Evolutionary conservation across 2,888 invertebrate genomes (phyloP), one percentile per base, ranked within the genome.

Genomic region (Smittia aterrima): DNA sequence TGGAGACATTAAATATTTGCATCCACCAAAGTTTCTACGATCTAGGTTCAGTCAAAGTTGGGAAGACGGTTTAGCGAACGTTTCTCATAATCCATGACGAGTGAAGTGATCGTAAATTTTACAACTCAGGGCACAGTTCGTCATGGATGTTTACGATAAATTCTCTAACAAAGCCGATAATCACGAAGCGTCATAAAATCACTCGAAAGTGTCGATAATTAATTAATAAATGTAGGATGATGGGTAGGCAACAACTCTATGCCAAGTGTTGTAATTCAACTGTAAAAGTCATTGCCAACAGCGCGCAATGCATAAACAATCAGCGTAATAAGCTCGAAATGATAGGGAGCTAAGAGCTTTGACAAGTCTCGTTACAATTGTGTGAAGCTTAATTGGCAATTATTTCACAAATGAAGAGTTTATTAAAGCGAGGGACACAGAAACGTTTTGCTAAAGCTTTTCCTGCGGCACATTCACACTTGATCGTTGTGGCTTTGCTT

Each of bases 141-240:
- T 47, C 47, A 47, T 47, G 47, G 3, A 13, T 47, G 16, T n/a
- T 47, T 11, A 47, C 13, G 9, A n/a, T 47, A 47, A 47, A 16
- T 47, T 47, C 4, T 7, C 7, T 47, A n/a, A 22, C 58, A 20
- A 3, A 58, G 13, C 7, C 22, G 7, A 22, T 20, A 22, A 58
- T 47, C 58, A 58, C 58, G 58, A 13, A 58, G 22, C 58, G 1
- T 58, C 58, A 22, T 58, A 58, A 58, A 58, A 58, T 7, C 22
- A 58, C 9, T 1, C 9, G 58, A 20, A 58, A 58, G 58, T 58
- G 58, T 22, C 54, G 32, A 11, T 54, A 71, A 71, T 71, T 71
- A 71, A 54, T 71, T 71, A 54, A 71, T 54, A 71, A 71, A 71
- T 71, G 54, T 53, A 53, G 27, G 25, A 27, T 71, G 25, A 41